phyloP scores from a whole-genome alignment of 92 coral and sea anemone genomes.

The Blastomussa wellsi region DNA sequence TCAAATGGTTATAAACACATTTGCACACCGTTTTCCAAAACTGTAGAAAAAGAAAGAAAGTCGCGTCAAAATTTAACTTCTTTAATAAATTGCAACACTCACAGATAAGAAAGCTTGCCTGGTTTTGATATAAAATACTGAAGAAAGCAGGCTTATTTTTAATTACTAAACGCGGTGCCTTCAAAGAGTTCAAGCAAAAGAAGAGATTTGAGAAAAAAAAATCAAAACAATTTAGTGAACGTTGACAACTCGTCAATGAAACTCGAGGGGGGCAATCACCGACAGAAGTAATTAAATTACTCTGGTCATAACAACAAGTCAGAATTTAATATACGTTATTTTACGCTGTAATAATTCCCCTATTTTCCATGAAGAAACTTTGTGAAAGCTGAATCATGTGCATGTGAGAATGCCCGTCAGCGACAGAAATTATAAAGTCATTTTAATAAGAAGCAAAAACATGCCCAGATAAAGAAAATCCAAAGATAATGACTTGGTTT shows the following conservation, averaged over 20 bases:
- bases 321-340: constrained; percentile 17
- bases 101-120: not conserved
- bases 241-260: constrained; percentile 10
- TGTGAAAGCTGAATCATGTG: not conserved
- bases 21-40: not conserved
- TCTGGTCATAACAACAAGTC: not conserved
- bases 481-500: not conserved
- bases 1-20: not conserved
- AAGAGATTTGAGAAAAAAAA: not conserved
- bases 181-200: constrained; percentile 13
- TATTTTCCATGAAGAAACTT: not conserved
- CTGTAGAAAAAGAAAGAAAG: not conserved
- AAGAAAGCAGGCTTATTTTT: not conserved
- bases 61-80: not conserved
- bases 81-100: constrained; percentile 1
- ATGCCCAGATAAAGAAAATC: not conserved
- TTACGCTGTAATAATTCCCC: not conserved
- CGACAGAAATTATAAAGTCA: not conserved
- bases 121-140: not conserved
- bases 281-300: constrained; percentile 19
- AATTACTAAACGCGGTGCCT: constrained; percentile 28
- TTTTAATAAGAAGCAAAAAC: not conserved
- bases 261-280: constrained; percentile 30
- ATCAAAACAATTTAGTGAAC: constrained; percentile 7
- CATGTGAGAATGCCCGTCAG: not conserved